These are phyloP conservation scores for Meiosimyza decipiens DNA, from an alignment of 2,888 invertebrate genomes.

Conservation along the genomic window DNA sequence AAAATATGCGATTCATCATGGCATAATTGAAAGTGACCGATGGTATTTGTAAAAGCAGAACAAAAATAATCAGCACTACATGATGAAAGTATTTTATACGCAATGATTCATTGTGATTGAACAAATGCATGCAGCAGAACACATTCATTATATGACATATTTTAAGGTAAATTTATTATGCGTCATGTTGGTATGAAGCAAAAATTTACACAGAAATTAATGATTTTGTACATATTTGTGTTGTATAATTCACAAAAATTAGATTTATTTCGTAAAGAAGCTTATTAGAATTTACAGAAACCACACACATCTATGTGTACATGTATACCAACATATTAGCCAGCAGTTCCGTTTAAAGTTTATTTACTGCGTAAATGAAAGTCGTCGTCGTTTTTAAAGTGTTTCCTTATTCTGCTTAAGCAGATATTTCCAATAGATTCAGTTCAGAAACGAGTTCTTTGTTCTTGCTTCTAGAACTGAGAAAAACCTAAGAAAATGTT, in stretches of 20 bases:
- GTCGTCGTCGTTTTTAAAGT: slow-evolving; percentile 11
- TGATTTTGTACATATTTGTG: background rate
- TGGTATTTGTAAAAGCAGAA: too few relatives aligned
- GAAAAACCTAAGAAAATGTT: too few relatives aligned
- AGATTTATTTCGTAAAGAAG: too few relatives aligned
- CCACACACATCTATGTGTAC: background rate
- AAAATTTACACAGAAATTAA: background rate
- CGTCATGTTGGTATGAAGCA: background rate
- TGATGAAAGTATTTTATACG: too few relatives aligned
- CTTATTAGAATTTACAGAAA: too few relatives aligned
- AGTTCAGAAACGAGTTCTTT: slow-evolving; percentile 3
- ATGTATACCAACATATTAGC: background rate
- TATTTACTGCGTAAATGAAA: slow-evolving; percentile 25
- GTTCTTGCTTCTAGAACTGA: slow-evolving; percentile 6
- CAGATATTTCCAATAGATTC: slow-evolving; percentile 10
- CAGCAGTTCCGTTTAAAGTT: background rate
- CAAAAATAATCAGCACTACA: too few relatives aligned
- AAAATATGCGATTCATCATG: too few relatives aligned
- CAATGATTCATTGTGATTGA: too few relatives aligned
- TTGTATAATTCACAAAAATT: too few relatives aligned
- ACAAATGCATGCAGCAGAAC: too few relatives aligned
- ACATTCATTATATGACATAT: too few relatives aligned
- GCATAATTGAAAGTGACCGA: too few relatives aligned
- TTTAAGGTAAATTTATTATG: background rate
- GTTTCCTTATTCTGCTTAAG: slow-evolving; percentile 16